Evolutionary conservation across 92 coral and sea anemone species (phyloP).

Genomic region (Umimayanthus kanabou): DNA sequence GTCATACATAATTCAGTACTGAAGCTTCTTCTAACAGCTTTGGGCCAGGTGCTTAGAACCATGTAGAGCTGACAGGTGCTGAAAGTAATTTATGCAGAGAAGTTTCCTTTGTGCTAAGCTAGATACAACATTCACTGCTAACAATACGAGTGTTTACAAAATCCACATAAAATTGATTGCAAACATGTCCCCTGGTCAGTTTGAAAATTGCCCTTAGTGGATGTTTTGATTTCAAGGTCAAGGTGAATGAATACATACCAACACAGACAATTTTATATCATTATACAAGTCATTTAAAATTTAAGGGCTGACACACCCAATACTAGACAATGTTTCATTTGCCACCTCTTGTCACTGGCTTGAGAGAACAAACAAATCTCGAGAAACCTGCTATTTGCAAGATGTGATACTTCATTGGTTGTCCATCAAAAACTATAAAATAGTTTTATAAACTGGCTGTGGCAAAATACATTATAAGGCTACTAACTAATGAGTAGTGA

Average conservation of each 20-base stretch:
- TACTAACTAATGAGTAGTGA: not conserved
- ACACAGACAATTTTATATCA: not conserved
- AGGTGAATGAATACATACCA: slow-evolving; percentile 3
- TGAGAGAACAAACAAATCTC: slow-evolving; percentile 28
- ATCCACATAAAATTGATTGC: slow-evolving; percentile 2
- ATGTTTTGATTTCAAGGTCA: slow-evolving; percentile 36
- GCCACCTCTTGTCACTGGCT: slow-evolving; percentile 9
- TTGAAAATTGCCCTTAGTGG: slow-evolving; percentile 2
- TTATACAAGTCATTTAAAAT: slow-evolving; percentile 19
- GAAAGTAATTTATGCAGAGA: slow-evolving; percentile 34
- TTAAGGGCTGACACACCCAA: slow-evolving; percentile 13
- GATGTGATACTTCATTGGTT: not conserved
- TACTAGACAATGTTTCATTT: slow-evolving; percentile 3
- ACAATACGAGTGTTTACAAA: not conserved
- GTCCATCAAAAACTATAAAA: not conserved
- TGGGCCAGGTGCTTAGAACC: slow-evolving; percentile 35
- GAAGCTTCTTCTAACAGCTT: slow-evolving; percentile 44
- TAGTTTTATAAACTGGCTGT: not conserved
- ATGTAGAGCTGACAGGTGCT: slow-evolving; percentile 30
- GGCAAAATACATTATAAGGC: not conserved
- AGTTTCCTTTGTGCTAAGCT: slow-evolving; percentile 24
- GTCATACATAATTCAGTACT: slow-evolving; percentile 38
- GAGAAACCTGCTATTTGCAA: slow-evolving; percentile 10
- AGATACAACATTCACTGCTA: not conserved
- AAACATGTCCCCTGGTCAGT: not conserved